phyloP scores from a whole-genome alignment of 2,113 vertebrate genomes.

The Hypanus sabinus region DNA sequence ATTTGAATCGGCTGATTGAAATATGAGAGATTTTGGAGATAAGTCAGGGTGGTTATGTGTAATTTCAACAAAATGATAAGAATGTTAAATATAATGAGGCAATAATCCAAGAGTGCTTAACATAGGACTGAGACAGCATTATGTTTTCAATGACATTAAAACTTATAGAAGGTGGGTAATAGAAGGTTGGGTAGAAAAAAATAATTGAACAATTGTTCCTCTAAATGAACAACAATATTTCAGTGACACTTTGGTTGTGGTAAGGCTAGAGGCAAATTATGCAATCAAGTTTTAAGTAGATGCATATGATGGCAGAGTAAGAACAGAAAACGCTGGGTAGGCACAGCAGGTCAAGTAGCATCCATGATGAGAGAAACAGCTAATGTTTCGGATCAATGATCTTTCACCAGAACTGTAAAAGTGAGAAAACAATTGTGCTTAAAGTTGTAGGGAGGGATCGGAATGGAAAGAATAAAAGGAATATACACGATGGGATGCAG shows the following conservation, averaged over 20 bases:
- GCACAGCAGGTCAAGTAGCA: no score
- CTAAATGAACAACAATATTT: neutral
- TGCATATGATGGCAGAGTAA: neutral
- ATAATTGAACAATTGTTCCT: neutral
- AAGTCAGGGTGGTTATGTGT: neutral
- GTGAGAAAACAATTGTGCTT: no score
- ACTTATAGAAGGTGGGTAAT: neutral
- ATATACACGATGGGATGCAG: no score
- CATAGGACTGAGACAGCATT: neutral
- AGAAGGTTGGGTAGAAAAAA: neutral
- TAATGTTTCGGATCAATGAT: no score
- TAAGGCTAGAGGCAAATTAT: neutral
- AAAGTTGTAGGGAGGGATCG: no score
- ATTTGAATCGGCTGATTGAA: neutral
- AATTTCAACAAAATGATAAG: neutral
- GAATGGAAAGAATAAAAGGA: no score
- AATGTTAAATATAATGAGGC: neutral
- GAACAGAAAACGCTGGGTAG: neutral
- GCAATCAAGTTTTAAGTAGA: neutral
- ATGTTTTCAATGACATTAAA: neutral
- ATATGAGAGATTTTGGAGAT: neutral
- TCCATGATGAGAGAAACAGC: no score
- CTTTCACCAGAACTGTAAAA: no score
- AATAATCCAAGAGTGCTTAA: neutral
- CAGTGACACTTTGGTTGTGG: neutral